Conservation (phyloP, 2,113 vertebrate genomes). For the Sorex araneus region DNA sequence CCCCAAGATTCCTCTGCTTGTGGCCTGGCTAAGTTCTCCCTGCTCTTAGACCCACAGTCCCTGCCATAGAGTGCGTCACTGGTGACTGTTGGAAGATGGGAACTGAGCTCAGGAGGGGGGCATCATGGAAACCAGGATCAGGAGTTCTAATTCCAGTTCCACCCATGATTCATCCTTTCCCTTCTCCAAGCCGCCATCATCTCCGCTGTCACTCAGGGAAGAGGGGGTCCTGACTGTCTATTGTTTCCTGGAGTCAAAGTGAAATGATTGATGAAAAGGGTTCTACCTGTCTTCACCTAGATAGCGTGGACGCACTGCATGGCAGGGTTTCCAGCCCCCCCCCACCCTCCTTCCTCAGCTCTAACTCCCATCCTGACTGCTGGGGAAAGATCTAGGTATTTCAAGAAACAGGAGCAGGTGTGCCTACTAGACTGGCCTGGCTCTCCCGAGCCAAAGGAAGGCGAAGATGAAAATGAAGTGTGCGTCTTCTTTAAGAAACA, state of each 20-base stretch:
- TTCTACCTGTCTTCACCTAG: not conserved
- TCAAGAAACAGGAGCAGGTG: not conserved
- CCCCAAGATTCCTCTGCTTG: too few relatives aligned
- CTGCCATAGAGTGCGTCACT: fast-evolving
- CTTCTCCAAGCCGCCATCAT: not conserved
- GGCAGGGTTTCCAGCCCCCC: not conserved
- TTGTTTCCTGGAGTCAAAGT: not conserved
- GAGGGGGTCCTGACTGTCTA: not conserved
- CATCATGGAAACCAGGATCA: fast-evolving
- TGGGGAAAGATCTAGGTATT: not conserved
- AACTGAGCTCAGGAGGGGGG: not conserved
- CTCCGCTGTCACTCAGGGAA: not conserved
- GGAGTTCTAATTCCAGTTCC: not conserved
- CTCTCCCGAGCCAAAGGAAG: not conserved
- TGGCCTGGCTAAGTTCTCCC: too few relatives aligned
- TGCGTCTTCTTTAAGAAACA: conserved; percentile 68
- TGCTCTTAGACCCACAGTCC: fast-evolving
- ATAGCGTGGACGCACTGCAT: not conserved
- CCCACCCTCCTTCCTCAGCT: not conserved
- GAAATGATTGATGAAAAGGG: not conserved
- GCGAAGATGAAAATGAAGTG: conserved; percentile 71
- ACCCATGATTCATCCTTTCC: fast-evolving
- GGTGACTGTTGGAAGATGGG: too few relatives aligned
- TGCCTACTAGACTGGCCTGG: not conserved
- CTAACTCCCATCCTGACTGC: conserved; percentile 41